Base-by-base conservation (phyloP, 2,888 invertebrate species). In the Cremastobaeus sp. region DNA sequence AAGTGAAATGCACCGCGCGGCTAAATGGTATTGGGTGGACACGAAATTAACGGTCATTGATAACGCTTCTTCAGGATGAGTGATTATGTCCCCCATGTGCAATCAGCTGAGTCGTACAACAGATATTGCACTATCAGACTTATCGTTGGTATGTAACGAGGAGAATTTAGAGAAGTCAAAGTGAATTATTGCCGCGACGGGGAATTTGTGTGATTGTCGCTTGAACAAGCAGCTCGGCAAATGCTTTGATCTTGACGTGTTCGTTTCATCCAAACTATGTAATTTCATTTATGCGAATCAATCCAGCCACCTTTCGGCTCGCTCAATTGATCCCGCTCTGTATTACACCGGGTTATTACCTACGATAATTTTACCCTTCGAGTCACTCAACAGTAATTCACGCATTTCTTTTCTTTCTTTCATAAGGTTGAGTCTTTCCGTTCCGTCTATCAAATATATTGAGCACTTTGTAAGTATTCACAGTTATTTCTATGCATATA, bases 141-240 rank as follows among this genome's bases (percentile, higher is more conserved):
- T 71, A 71, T 76, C 77, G 76, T 77, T 64, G 79, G 73, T 74
- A 75, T 76, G 68, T 74, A 74, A 74, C 77, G 76, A 74, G 68
- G 74, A 68, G 37, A 64, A 68, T 66, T 66, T 55, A 50, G 71
- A 73, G 74, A 69, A 73, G 69, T 48, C 76, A 76, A 76, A 79
- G 78, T 77, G 78, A 77, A 80, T 79, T 80, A 71, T 71, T 65
- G 48, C 57, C 41, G 41, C 43, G 65, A 60, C 60, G 30, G 45
- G 45, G 59, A 65, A 72, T 72, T 65, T 54, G 66, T 55, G 72
- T 48, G 60, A 72, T 66, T 72, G 72, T 72, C 72, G 60, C 55
- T 60, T 55, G 72, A 72, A 66, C 72, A 47, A 66, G 59, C 55
- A 25, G 72, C 54, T 60, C 60, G 55, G 59, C 59, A 47, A 64